Evolutionary conservation across 2,888 invertebrate species (phyloP).

Genomic region (Kuschelorhynchus macadamiae): DNA sequence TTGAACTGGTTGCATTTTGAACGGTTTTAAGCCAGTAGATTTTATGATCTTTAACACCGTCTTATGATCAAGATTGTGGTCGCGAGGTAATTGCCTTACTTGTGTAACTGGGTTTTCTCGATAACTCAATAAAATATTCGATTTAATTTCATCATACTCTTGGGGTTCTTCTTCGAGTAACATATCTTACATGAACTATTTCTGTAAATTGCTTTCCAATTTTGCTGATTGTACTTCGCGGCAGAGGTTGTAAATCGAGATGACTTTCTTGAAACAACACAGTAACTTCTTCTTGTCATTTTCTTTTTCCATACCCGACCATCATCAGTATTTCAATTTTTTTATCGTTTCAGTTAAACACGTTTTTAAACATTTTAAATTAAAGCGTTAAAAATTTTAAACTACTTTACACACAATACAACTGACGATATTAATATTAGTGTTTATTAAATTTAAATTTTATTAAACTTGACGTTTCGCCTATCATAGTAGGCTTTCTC

Average conservation of each 20-base stretch:
- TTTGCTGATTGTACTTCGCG: slow-evolving; percentile 4
- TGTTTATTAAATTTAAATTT: too few species aligned
- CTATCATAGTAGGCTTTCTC: too few species aligned
- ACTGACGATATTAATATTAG: too few species aligned
- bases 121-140: slow-evolving; percentile 15
- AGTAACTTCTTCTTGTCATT: background rate
- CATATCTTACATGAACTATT: background rate
- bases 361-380: background rate
- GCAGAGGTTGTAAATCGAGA: background rate
- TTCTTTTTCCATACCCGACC: background rate
- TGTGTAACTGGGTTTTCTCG: too few species aligned
- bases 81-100: too few species aligned
- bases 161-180: background rate
- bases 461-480: too few species aligned
- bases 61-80: too few species aligned
- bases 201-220: slow-evolving; percentile 1
- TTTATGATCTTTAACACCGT: too few species aligned
- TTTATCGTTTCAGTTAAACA: slow-evolving; percentile 4
- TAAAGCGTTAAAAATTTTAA: too few species aligned
- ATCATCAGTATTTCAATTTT: slow-evolving; percentile 6
- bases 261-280: background rate
- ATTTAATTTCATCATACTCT: slow-evolving; percentile 2
- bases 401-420: too few species aligned
- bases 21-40: too few species aligned
- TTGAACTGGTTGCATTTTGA: too few species aligned